A percentile compares a stretch with the other conserved stretches of the same genome.
Evolutionary conservation across 2,888 invertebrate genomes (phyloP).

Genomic region (Bellardia bayeri): DNA sequence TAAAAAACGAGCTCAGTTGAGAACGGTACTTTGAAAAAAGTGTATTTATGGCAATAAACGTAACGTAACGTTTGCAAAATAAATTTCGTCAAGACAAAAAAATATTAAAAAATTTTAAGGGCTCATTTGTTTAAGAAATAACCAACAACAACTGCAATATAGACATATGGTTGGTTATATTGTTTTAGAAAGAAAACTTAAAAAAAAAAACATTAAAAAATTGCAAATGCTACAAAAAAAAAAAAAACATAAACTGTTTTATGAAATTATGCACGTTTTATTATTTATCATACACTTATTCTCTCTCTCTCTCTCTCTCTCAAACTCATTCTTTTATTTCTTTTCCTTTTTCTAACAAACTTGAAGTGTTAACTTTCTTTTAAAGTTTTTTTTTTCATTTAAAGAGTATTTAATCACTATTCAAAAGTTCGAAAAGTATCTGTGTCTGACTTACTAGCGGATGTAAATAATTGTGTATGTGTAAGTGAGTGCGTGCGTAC

Average conservation of each 20-base stretch:
- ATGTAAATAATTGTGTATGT: slow-evolving; percentile 51
- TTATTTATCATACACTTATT: background rate
- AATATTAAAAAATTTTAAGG: slow-evolving; percentile 38
- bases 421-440: slow-evolving; percentile 38
- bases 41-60: slow-evolving; percentile 72
- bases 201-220: background rate
- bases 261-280: background rate
- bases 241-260: background rate
- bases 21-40: slow-evolving; percentile 82
- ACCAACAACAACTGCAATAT: background rate
- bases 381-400: slow-evolving; percentile 15
- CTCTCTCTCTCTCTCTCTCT: background rate
- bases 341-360: background rate
- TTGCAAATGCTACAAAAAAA: background rate
- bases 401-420: slow-evolving; percentile 2
- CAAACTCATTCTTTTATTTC: background rate
- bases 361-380: slow-evolving; percentile 11
- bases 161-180: slow-evolving; percentile 16
- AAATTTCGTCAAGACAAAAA: slow-evolving; percentile 19
- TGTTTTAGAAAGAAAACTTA: slow-evolving; percentile 1
- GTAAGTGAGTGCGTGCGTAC: slow-evolving; percentile 1
- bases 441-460: slow-evolving; percentile 50
- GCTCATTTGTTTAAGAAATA: background rate
- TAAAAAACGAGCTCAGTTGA: slow-evolving; percentile 84
- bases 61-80: slow-evolving; percentile 41